A percentile compares a stretch with the other conserved stretches of the same genome.
Evolutionary conservation across 2,113 vertebrate genomes (phyloP).

Genomic region (Nicator chloris): DNA sequence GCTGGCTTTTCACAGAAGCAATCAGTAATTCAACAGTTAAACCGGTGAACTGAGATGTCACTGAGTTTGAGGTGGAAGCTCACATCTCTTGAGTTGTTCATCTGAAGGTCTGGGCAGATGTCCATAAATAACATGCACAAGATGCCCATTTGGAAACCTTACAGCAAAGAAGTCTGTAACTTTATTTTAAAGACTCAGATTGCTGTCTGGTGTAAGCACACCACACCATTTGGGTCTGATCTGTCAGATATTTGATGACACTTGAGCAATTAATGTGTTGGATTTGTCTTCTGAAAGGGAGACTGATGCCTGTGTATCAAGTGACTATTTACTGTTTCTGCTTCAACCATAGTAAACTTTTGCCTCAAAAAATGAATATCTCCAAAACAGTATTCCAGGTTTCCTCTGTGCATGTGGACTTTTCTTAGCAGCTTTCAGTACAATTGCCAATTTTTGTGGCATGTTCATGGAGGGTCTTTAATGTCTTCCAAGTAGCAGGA

Average conservation of each 20-base stretch:
- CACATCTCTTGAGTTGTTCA: neutral
- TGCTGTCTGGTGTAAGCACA: neutral
- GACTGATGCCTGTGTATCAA: neutral
- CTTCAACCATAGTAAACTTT: neutral
- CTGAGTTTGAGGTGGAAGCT: neutral
- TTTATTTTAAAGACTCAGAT: neutral
- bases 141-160: neutral
- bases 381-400: neutral
- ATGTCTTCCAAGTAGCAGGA: neutral
- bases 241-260: neutral
- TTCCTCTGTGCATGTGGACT: fast-evolving
- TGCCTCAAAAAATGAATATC: neutral
- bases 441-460: no score
- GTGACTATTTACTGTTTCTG: neutral
- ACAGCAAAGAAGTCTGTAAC: neutral
- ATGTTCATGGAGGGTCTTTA: neutral
- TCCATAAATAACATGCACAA: neutral
- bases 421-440: neutral
- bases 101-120: neutral
- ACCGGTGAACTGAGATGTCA: neutral
- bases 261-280: neutral
- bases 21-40: neutral
- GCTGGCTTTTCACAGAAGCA: neutral
- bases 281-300: neutral
- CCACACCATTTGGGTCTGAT: neutral